These are phyloP conservation scores for Gavia stellata DNA, from an alignment of 2,113 vertebrate genomes.

Conservation along the genomic window DNA sequence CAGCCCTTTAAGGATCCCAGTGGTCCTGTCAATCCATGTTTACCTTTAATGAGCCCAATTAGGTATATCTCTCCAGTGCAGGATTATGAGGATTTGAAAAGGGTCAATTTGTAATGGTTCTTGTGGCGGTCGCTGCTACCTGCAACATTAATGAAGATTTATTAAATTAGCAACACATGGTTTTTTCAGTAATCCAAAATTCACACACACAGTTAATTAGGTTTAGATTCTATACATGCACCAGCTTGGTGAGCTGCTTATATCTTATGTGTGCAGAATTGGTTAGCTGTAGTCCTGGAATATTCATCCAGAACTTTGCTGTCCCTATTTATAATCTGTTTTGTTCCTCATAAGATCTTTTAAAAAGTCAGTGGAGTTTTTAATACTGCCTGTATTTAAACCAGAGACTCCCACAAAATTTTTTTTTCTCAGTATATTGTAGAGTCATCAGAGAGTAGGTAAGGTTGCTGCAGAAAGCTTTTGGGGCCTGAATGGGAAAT, in stretches of 20 bases:
- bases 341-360: not conserved
- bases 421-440: not conserved
- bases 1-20: not conserved
- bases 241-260: not conserved
- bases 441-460: not conserved
- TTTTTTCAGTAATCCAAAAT: conserved; percentile 18
- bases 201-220: not conserved
- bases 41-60: conserved; percentile 50
- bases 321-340: not conserved
- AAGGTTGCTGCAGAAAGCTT: not conserved
- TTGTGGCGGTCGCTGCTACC: not conserved
- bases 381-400: not conserved
- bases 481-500: not conserved
- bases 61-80: conserved; percentile 2
- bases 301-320: not conserved
- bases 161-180: conserved; percentile 8
- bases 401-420: not conserved
- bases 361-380: not conserved
- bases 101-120: conserved; percentile 16
- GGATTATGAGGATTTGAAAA: conserved; percentile 23
- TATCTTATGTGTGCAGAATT: not conserved
- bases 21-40: conserved; percentile 5
- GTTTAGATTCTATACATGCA: not conserved
- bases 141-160: conserved; percentile 28
- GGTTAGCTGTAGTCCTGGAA: not conserved